These are phyloP conservation scores for Petrocephalus sullivani DNA, from an alignment of 2,797 vertebrate genomes.

Conservation along the genomic window DNA sequence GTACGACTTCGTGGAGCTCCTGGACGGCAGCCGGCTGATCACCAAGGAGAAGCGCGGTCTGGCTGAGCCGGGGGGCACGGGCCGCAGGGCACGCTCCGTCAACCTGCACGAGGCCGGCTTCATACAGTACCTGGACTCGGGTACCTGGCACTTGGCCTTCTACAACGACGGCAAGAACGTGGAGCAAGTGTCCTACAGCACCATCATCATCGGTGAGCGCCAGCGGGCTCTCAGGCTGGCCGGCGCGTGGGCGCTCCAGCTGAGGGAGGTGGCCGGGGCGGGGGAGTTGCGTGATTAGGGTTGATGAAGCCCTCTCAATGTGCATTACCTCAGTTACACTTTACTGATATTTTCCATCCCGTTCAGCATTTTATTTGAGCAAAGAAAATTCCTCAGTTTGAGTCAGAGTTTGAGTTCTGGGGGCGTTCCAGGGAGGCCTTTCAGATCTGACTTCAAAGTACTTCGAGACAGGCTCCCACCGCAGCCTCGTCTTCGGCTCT, in stretches of 20 bases:
- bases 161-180: constrained; percentile 91
- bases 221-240: background rate
- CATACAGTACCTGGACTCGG: constrained; percentile 91
- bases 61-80: constrained; percentile 56
- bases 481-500: background rate
- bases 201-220: constrained; percentile 84
- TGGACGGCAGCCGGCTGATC: constrained; percentile 90
- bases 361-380: background rate
- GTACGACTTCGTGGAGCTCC: constrained; percentile 95
- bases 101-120: constrained; percentile 89
- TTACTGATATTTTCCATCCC: background rate
- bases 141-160: constrained; percentile 97
- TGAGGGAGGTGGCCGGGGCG: background rate
- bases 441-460: constrained; percentile 28
- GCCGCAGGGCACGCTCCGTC: constrained; percentile 73
- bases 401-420: constrained; percentile 19
- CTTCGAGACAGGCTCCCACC: constrained; percentile 6
- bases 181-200: constrained; percentile 90
- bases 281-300: background rate
- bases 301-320: background rate
- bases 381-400: background rate
- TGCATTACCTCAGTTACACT: background rate
- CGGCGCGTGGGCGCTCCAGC: background rate
- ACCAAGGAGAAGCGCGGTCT: constrained; percentile 84
- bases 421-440: constrained; percentile 11